A percentile compares a stretch with the other conserved stretches of the same genome.
phyloP scores from a whole-genome alignment of 2,113 vertebrate genomes.

The Thomomys bottae region DNA sequence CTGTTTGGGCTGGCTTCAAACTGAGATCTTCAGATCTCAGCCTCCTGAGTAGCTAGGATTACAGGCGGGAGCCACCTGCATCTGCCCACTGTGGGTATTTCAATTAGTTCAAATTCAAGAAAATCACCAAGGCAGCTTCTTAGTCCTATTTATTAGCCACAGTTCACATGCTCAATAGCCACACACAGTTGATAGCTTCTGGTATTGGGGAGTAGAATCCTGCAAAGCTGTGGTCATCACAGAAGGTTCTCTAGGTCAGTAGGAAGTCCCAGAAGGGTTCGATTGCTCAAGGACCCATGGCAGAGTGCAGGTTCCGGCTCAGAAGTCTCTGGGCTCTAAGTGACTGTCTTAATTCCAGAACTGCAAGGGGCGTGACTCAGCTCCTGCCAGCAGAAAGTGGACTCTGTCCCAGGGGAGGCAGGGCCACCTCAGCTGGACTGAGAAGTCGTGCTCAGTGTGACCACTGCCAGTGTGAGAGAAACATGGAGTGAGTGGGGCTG shows the following conservation, averaged over 20 bases:
- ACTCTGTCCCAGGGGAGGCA: constrained; percentile 65
- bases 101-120: not conserved
- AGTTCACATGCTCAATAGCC: not conserved
- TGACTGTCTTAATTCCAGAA: not conserved
- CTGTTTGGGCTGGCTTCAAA: no score
- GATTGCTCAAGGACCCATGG: not conserved
- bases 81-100: not conserved
- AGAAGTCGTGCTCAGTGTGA: constrained; percentile 41
- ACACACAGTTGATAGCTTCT: no score
- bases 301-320: not conserved
- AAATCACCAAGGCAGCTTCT: not conserved
- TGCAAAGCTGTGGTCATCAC: not conserved
- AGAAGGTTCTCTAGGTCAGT: not conserved
- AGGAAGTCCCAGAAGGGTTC: not conserved
- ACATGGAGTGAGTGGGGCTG: constrained; percentile 67
- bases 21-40: no score
- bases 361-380: constrained; percentile 39
- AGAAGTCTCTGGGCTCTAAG: not conserved
- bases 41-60: no score
- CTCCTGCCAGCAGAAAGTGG: constrained; percentile 52
- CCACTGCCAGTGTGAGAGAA: constrained; percentile 3
- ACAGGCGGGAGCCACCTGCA: no score
- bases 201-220: not conserved
- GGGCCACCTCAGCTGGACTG: not conserved
- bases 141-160: not conserved